Evolutionary conservation across 2,113 vertebrate genomes (phyloP).

Genomic region (Megaceryle maxima): DNA sequence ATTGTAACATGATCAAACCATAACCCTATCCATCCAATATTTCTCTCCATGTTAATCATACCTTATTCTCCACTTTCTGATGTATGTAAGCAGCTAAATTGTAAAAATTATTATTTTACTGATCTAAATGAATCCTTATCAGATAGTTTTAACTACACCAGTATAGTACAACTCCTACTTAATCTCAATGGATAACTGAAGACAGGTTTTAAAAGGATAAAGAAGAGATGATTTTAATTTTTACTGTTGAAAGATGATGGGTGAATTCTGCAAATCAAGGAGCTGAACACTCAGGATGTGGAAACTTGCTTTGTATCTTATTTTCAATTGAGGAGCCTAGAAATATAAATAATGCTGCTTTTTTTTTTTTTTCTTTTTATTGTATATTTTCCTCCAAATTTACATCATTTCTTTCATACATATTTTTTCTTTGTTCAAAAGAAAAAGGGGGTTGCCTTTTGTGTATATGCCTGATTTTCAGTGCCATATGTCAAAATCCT

Average conservation of each 20-base stretch:
- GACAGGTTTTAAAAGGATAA: neutral
- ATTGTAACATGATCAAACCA: neutral
- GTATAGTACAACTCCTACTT: neutral
- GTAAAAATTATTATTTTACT: neutral
- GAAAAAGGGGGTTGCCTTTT: neutral
- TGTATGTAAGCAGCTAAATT: neutral
- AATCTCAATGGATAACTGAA: neutral
- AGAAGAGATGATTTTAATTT: neutral
- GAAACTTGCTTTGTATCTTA: neutral
- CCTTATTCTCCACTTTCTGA: neutral
- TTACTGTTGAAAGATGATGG: neutral
- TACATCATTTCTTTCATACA: neutral
- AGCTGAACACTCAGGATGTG: neutral
- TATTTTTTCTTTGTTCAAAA: neutral
- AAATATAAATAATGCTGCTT: neutral
- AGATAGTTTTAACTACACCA: neutral
- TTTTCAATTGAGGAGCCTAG: neutral
- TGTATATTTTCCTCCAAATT: neutral
- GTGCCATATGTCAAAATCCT: slow-evolving; percentile 10
- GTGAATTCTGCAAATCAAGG: neutral
- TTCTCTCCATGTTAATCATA: neutral
- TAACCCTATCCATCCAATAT: neutral
- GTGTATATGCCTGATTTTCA: neutral
- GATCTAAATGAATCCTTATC: neutral
- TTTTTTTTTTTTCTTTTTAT: neutral